phyloP scores from a whole-genome alignment of 2,888 invertebrate species.

The Drosophila quinaria region DNA sequence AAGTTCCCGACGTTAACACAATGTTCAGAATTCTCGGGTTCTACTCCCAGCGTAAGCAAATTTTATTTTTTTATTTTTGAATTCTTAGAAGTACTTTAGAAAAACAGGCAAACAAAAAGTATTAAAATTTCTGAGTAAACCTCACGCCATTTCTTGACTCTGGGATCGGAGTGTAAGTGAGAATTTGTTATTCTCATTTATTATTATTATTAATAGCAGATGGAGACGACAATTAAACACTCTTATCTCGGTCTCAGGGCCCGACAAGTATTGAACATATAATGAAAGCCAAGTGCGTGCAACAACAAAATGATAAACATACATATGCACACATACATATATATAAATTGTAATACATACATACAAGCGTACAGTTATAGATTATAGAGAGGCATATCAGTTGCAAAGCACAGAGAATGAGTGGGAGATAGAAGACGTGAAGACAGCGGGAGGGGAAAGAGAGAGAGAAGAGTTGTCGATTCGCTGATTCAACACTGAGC shows the following conservation, averaged over 20 bases:
- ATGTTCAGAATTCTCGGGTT: no score
- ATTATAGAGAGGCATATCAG: constrained; percentile 49
- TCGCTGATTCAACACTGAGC: constrained; percentile 3
- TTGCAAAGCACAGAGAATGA: constrained; percentile 35
- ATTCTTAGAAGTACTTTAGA: no score
- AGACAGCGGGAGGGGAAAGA: no score
- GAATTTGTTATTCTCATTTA: not conserved
- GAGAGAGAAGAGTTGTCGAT: not conserved
- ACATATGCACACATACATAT: constrained; percentile 1
- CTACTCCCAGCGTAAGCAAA: no score
- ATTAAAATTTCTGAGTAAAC: constrained; percentile 27
- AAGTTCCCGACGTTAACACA: no score
- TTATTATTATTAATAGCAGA: not conserved
- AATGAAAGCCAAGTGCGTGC: not conserved
- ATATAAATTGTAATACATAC: constrained; percentile 4
- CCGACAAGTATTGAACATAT: constrained; percentile 20
- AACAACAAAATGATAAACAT: constrained; percentile 8
- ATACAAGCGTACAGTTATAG: constrained; percentile 20
- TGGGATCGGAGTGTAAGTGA: constrained; percentile 7
- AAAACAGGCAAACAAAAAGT: no score
- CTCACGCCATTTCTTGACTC: not conserved
- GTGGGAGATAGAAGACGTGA: not conserved
- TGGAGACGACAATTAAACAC: not conserved
- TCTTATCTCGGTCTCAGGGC: constrained; percentile 34
- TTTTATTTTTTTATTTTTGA: no score